A percentile compares a stretch with the other conserved stretches of the same genome.
phyloP scores from a whole-genome alignment of 2,797 vertebrate genomes.

The Hephaestus fuliginosus region DNA sequence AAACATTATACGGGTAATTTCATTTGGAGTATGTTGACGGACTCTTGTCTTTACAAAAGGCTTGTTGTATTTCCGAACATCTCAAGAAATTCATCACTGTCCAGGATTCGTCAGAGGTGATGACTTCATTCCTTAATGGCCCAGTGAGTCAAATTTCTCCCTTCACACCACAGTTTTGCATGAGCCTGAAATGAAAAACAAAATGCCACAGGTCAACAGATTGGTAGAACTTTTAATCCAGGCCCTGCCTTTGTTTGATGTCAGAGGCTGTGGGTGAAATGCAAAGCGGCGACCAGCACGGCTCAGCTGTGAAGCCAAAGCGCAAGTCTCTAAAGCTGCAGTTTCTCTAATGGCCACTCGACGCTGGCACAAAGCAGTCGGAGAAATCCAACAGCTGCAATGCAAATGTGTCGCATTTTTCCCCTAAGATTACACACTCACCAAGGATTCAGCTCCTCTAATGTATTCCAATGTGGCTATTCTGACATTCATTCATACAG shows the following conservation, averaged over 20 bases:
- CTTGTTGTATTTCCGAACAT: background rate
- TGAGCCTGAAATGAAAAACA: conserved; percentile 11
- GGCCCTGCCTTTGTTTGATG: conserved; percentile 29
- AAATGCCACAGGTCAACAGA: conserved; percentile 14
- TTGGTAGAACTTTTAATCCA: conserved; percentile 39
- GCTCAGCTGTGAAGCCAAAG: conserved; percentile 28
- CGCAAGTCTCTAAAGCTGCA: conserved; percentile 11
- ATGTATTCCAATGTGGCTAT: background rate
- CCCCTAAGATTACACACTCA: background rate
- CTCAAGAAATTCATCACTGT: background rate
- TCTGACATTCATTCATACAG: background rate
- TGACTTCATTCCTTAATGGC: conserved; percentile 7
- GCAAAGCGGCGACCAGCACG: conserved; percentile 28
- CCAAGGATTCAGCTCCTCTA: background rate
- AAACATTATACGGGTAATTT: background rate
- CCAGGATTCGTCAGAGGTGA: conserved; percentile 16
- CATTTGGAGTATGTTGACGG: background rate
- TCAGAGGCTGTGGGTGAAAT: conserved; percentile 45
- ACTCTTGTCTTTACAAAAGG: background rate
- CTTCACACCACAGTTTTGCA: conserved; percentile 13
- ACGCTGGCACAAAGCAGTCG: background rate
- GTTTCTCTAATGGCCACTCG: conserved; percentile 12
- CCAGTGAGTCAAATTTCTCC: conserved; percentile 15
- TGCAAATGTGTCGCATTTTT: background rate
- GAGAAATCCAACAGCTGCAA: background rate